phyloP scores from a whole-genome alignment of 2,888 invertebrate genomes.

The Trichopria drosophilae region DNA sequence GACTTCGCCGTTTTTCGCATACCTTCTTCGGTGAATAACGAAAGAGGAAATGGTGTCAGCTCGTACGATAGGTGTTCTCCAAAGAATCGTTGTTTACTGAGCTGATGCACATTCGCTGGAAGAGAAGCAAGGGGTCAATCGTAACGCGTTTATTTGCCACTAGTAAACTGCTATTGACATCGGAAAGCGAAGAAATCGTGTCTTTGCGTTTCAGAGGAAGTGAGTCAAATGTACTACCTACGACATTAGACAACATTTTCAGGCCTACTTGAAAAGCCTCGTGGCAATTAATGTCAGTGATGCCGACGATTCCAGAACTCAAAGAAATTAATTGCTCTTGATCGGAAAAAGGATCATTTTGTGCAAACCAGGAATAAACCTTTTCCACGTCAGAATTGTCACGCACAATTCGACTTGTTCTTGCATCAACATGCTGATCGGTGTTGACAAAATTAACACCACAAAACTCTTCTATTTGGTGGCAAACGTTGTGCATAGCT shows the following conservation, averaged over 20 bases:
- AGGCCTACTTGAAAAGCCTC: slow-evolving; percentile 31
- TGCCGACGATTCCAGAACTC: slow-evolving; percentile 35
- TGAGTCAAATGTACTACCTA: too few relatives aligned
- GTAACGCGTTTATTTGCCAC: slow-evolving; percentile 13
- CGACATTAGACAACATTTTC: slow-evolving; percentile 19
- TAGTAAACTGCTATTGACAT: too few relatives aligned
- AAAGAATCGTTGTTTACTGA: too few relatives aligned
- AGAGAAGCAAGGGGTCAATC: slow-evolving; percentile 38
- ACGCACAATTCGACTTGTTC: slow-evolving; percentile 28
- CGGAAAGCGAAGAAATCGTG: too few relatives aligned
- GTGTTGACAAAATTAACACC: slow-evolving; percentile 13
- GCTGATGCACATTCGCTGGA: slow-evolving; percentile 40
- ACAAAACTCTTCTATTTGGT: slow-evolving; percentile 32
- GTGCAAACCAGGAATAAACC: slow-evolving; percentile 35
- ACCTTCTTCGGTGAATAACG: slow-evolving; percentile 33
- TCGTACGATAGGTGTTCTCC: slow-evolving; percentile 32
- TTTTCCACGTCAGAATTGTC: slow-evolving; percentile 35
- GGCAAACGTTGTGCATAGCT: slow-evolving; percentile 25
- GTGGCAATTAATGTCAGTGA: slow-evolving; percentile 34
- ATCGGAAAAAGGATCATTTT: too few relatives aligned
- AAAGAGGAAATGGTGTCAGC: slow-evolving; percentile 34
- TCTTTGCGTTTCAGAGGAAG: too few relatives aligned
- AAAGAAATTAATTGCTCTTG: too few relatives aligned
- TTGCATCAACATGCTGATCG: slow-evolving; percentile 38
- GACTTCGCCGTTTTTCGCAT: slow-evolving; percentile 34